Conservation (phyloP, 2,113 vertebrate species). For the Heterochromis multidens region DNA sequence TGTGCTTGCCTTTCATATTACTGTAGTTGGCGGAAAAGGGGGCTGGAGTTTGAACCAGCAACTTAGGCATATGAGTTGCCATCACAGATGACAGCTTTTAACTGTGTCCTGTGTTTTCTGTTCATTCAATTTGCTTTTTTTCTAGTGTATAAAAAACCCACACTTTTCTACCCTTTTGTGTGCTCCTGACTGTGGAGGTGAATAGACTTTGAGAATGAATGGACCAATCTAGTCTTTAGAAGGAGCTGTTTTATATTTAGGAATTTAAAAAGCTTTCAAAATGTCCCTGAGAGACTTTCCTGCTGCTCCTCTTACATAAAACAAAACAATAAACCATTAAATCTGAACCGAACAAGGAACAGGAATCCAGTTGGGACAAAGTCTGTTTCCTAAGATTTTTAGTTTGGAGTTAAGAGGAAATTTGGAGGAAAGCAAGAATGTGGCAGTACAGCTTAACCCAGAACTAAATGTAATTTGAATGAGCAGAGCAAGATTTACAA, state of each 20-base stretch:
- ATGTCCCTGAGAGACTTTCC: background rate
- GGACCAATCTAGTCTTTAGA: background rate
- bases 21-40: background rate
- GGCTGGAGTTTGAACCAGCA: rapidly evolving
- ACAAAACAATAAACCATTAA: background rate
- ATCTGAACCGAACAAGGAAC: background rate
- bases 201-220: background rate
- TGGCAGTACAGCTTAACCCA: rapidly evolving
- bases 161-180: background rate
- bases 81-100: background rate
- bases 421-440: too few relatives aligned
- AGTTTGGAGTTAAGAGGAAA: background rate
- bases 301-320: background rate
- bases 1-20: background rate
- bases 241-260: background rate
- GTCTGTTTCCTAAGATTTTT: background rate
- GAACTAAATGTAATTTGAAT: background rate
- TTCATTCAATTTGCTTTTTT: background rate
- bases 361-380: background rate
- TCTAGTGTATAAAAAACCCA: rapidly evolving
- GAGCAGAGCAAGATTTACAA: background rate
- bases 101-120: background rate
- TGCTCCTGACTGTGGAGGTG: rapidly evolving
- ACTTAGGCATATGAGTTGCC: rapidly evolving
- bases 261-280: background rate